phyloP scores from a whole-genome alignment of 2,113 vertebrate genomes.

The Bubalus kerabau region DNA sequence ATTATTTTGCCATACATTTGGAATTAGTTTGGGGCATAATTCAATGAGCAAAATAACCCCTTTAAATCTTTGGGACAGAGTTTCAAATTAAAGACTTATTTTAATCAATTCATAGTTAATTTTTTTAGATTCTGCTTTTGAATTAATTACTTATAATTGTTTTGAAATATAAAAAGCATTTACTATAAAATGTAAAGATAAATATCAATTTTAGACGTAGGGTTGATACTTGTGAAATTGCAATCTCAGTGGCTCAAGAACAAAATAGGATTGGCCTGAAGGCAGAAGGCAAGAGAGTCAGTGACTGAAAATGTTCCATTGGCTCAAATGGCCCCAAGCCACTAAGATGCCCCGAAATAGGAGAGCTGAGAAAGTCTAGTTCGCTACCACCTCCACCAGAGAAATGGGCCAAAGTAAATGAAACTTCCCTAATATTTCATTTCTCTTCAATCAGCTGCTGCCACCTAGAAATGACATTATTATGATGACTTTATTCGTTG shows the following conservation, averaged over 20 bases:
- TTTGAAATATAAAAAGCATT: conserved; percentile 20
- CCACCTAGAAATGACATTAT: neutral
- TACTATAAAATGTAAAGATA: neutral
- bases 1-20: conserved; percentile 6
- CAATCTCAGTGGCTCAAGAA: neutral
- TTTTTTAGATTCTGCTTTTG: conserved; percentile 10
- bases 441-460: neutral
- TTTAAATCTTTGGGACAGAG: conserved; percentile 8
- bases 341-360: neutral
- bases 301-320: neutral
- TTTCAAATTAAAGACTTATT: conserved; percentile 12
- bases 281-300: neutral
- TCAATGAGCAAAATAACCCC: neutral
- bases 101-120: neutral
- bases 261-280: neutral
- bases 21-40: conserved; percentile 13
- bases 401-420: neutral
- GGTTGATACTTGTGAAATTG: neutral
- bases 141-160: neutral
- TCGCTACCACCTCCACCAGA: neutral
- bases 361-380: neutral
- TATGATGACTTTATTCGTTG: neutral
- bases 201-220: neutral
- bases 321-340: neutral
- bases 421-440: neutral